Percentiles rank a stretch among this genome's conserved stretches.
Conservation (phyloP, 2,888 invertebrate genomes). For the Lasius fuliginosus region DNA sequence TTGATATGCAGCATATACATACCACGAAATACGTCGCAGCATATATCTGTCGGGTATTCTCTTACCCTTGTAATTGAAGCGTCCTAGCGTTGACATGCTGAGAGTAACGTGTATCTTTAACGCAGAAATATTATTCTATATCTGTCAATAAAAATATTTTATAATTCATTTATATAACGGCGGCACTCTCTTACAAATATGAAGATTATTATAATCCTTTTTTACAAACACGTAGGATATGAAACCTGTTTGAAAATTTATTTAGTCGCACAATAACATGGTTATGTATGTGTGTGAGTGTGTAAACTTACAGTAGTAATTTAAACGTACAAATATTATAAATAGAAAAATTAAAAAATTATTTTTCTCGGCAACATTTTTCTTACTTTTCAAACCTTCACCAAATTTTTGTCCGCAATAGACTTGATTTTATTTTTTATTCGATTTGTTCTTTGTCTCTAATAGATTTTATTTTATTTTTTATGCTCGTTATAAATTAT, state of each 20-base stretch:
- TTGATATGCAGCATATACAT: slow-evolving; percentile 48
- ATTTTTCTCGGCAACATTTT: too few species aligned
- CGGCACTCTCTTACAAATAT: not conserved
- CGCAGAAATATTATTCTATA: slow-evolving; percentile 3
- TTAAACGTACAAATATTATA: not conserved
- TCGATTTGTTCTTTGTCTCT: too few species aligned
- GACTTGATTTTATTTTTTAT: too few species aligned
- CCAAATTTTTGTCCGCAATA: too few species aligned
- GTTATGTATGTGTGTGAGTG: not conserved
- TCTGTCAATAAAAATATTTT: not conserved
- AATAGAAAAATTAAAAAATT: not conserved
- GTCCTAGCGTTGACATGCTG: not conserved
- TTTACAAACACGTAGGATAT: not conserved
- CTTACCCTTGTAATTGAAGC: slow-evolving; percentile 46
- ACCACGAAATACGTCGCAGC: slow-evolving; percentile 31
- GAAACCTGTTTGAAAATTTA: slow-evolving; percentile 2
- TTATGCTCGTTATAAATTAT: too few species aligned
- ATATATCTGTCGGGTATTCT: slow-evolving; percentile 15
- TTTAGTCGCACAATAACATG: not conserved
- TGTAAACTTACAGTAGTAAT: not conserved
- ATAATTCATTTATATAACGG: not conserved
- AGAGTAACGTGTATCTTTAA: not conserved
- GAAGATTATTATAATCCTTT: not conserved
- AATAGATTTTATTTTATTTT: too few species aligned
- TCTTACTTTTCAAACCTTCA: too few species aligned